Base-by-base conservation (phyloP, 2,797 vertebrate species). In the Gymnothorax javanicus region DNA sequence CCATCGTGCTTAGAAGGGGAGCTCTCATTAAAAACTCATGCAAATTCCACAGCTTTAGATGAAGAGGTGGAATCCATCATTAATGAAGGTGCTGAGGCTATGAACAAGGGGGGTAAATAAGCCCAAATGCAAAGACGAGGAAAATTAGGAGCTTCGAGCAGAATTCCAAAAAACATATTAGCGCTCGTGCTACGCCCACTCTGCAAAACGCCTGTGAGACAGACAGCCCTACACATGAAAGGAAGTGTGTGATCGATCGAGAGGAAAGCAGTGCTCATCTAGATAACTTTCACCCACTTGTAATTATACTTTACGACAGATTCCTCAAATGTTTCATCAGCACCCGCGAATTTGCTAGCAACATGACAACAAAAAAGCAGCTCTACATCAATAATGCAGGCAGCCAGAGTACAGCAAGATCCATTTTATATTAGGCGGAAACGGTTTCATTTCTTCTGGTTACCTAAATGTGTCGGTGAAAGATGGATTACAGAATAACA, bases 1-100 rank as follows among this genome's bases (percentile, higher is more conserved):
- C 54, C 83, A 71, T 82, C 82, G 59, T 20, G 75, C 87, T 85
- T n/a, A 85, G 75, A 60, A 57, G 27, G 59, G 60, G 60, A 85
- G 25, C 77, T 85, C 79, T 83, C 84, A 83, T 88, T 88, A 88
- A 86, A 83, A 73, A 60, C 87, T 88, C 62, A 73, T 81, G 73
- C 75, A 60, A 85, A 82, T 69, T 15, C 54, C 77, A 85, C 60
- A 81, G 69, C 59, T 27, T 67, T 15, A 64, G 64, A 71, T 11
- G 17, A 5, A 1, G 33, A 43, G 33, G 33, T 43, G 33, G 33
- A 77, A 77, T 84, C 69, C 33, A 13, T 73, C 25, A 73, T 43
- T 79, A 79, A 83, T 58, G 52, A 50, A 54, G 54, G 52, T 57
- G 81, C 15, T 64, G 25, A 27, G 20, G 73, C 58, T 12, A 33